A percentile compares a stretch with the other conserved stretches of the same genome.
These are phyloP conservation scores for Platygyra sinensis DNA, from an alignment of 64 coral and sea anemone genomes.

Conservation along the genomic window DNA sequence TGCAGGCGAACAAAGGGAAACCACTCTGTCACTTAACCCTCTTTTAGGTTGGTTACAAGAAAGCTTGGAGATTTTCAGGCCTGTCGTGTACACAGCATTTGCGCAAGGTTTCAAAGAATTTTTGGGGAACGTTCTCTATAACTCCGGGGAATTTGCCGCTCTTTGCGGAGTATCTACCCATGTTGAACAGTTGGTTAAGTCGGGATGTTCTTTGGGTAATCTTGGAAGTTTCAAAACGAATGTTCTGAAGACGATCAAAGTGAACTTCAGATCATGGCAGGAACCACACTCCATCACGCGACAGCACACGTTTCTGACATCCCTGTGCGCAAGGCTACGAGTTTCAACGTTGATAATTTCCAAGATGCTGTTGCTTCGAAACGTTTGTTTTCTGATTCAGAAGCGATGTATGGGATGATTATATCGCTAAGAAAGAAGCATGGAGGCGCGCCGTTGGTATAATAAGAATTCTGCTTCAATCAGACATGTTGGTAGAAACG, in stretches of 20 bases:
- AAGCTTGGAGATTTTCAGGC: conserved; percentile 16
- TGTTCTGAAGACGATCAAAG: background rate
- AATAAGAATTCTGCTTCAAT: conserved; percentile 37
- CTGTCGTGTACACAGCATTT: conserved; percentile 39
- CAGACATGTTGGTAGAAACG: conserved; percentile 46
- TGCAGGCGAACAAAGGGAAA: background rate
- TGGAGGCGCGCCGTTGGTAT: conserved; percentile 53
- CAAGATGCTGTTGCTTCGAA: background rate
- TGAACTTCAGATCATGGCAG: background rate
- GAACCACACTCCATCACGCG: background rate
- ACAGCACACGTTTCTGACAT: background rate
- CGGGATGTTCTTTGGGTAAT: background rate
- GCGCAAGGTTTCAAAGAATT: conserved; percentile 45
- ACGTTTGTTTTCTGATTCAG: background rate
- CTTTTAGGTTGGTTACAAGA: conserved; percentile 37
- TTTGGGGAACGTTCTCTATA: conserved; percentile 21
- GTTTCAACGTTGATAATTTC: background rate
- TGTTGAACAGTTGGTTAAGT: conserved; percentile 13
- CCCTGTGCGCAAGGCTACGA: background rate
- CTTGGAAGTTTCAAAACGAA: background rate
- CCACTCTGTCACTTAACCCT: background rate
- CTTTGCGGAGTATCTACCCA: background rate
- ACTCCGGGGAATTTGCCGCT: conserved; percentile 19
- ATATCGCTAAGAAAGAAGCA: conserved; percentile 47
- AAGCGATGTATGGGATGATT: conserved; percentile 46